Conservation (phyloP, 2,113 vertebrate genomes). For the Chloropsis hardwickii region DNA sequence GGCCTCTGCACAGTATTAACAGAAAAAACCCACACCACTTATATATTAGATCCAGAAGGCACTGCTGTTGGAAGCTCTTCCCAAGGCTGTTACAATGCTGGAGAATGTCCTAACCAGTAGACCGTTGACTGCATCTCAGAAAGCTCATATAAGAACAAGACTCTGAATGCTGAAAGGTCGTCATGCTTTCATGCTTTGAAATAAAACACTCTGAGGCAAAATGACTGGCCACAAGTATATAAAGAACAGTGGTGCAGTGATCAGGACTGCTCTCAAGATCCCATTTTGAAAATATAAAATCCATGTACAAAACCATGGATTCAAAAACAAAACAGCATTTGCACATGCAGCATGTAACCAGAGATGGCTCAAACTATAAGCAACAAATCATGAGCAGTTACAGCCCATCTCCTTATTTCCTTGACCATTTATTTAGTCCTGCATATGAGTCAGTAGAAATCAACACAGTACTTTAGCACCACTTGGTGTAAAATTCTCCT, state of each 20-base stretch:
- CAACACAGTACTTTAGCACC: neutral
- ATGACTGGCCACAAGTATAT: conserved; percentile 1
- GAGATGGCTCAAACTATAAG: neutral
- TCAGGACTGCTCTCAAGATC: neutral
- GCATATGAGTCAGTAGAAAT: neutral
- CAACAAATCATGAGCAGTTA: neutral
- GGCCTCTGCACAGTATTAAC: neutral
- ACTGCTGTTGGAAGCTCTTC: neutral
- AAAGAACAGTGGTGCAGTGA: neutral
- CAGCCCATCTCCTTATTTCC: neutral
- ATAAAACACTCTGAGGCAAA: conserved; percentile 41
- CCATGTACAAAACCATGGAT: neutral
- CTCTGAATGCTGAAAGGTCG: conserved; percentile 54
- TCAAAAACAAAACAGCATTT: neutral
- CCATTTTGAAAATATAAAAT: neutral
- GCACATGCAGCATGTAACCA: neutral
- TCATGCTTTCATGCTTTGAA: conserved; percentile 62
- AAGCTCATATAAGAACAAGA: conserved; percentile 23
- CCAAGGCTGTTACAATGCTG: conserved; percentile 38
- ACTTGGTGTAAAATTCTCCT: neutral
- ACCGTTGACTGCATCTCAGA: conserved; percentile 31
- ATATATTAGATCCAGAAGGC: neutral
- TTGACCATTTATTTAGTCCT: neutral
- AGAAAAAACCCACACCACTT: neutral
- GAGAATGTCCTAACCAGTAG: conserved; percentile 44